Evolutionary conservation across 1,140 invertebrate genomes (phyloP), one percentile per base, ranked within the genome.

Genomic region (Drosophila yakuba): DNA sequence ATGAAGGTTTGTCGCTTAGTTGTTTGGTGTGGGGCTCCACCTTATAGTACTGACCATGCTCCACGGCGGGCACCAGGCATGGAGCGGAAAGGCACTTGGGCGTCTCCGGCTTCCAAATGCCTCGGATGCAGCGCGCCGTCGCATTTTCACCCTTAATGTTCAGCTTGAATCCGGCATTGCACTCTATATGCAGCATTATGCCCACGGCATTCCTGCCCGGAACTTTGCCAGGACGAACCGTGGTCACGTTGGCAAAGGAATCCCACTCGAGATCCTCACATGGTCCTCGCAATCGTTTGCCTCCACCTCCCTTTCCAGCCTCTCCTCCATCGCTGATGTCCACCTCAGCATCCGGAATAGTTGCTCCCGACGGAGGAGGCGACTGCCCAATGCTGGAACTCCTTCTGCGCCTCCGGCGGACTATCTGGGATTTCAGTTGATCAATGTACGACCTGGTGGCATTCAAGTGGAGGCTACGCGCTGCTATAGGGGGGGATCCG

Each of bases 61-160:
- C 92, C 3, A 91, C 89, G 1, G 90, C 84, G 2, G 92, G 91
- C 36, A 92, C 91, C 39, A 91, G 69, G n/a, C 92, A 92, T 0
- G 92, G 92, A 4, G 86, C 91, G 72, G 96, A 95, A 80, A 95
- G 93, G 88, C 97, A 97, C 76, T 94, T 94, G 0, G 97, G 97
- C 75, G 95, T 96, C 61, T 94, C 94, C 1, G 97, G 97, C 84
- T 96, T 96, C 97, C 97, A 98, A 77, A 94, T 94, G 1, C 97
- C 96, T 50, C 95, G 92, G 1, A 96, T 95, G 90, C 97, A 97
- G 79, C 95, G 95, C 0, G 95, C 96, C 1, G 97, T 97, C 17
- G 94, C 93, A 85, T 97, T 97, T 52, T 93, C 91, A 4, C 95
- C 92, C 47, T 90, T 95, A 39, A 97, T 93, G 86, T 96, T 97